Evolutionary conservation across 2,113 vertebrate species (phyloP), one percentile per base, ranked within the genome.

Genomic region (Polyodon spathula): DNA sequence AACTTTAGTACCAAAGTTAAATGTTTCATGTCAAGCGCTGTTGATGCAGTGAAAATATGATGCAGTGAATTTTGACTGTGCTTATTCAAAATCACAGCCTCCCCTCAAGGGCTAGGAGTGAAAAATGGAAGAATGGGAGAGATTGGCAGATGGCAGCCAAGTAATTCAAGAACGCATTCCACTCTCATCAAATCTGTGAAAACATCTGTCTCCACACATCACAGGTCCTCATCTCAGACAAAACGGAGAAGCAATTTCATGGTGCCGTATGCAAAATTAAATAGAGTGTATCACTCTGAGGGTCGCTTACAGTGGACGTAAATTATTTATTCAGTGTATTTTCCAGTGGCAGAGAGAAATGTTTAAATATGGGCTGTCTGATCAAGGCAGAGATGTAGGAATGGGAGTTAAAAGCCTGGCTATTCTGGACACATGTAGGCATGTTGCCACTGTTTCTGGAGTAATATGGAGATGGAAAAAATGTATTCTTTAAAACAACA

Each of bases 221-320:
- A 12, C 53, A 37, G 7, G 11, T n/a, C 17, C 40, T 44, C 40
- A 15, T 58, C 56, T 42, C 16, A 42, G 42, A 40, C 16, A 37
- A 57, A 58, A 58, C n/a, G 37, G 40, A 43, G 56, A 58, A 43
- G 56, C 56, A 58, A 58, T 58, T 58, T 58, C 56, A 58, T n/a
- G 41, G 56, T 6, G 16, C 27, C 27, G 27, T 27, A 27, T 43
- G 56, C 40, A 17, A 44, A 27, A 15, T 17, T 58, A 58, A 58
- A 58, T 39, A 27, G n/a, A 58, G n/a, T 43, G 42, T 27, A 10
- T 1, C 56, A 15, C 43, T n/a, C 27, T 40, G 15, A 58, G 41
- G 56, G 40, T 58, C 56, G n/a, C 56, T 43, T 58, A 43, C 56
- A 44, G 40, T 17, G 27, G 16, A 41, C 9, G 41, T n/a, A 58